Evolutionary conservation across 2,888 invertebrate genomes (phyloP), one percentile per base, ranked within the genome.

Genomic region (Ormyrus pomaceus): DNA sequence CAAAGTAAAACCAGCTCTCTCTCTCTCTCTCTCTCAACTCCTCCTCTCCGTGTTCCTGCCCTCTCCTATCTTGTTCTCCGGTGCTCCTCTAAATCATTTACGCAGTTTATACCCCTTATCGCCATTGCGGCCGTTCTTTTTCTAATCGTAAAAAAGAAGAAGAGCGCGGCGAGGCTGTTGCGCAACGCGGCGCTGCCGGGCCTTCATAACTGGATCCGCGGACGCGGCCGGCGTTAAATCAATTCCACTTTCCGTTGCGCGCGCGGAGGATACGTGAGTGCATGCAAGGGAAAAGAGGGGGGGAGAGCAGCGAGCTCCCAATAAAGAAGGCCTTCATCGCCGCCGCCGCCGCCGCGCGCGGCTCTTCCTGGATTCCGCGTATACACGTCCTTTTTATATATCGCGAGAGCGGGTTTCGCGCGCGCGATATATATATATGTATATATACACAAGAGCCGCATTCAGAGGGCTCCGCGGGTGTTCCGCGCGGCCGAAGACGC

Each of bases 141-240:
- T 34, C 34, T 34, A 34, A 34, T 34, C 34, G 34, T 34, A 34
- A 34, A 34, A 34, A 4, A 34, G 19, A 34, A 34, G 34, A 34
- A 34, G 34, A 34, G 34, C 19, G 34, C 2, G 34, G 34, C 34
- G 46, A 46, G 46, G 1, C 46, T 62, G 2, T n/a, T 9, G 62
- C 19, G 46, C 19, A 13, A 62, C 19, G 11, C 13, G 6, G 59
- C 7, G 8, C 10, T 50, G 50, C 65, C 13, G 8, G 13, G 13
- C 83, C 74, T 66, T 83, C 84, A 82, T 84, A 84, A 83, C 84
- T 81, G 84, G 79, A 84, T 83, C 53, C 59, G 53, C 55, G 34
- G 70, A 70, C 34, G 75, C 53, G 65, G 74, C 69, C 64, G 66
- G 78, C 70, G 66, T 81, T 78, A 78, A 78, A 78, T 81, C 81